A percentile compares a stretch with the other conserved stretches of the same genome.
Evolutionary conservation across 2,888 invertebrate species (phyloP).

Genomic region (Pecten maximus): DNA sequence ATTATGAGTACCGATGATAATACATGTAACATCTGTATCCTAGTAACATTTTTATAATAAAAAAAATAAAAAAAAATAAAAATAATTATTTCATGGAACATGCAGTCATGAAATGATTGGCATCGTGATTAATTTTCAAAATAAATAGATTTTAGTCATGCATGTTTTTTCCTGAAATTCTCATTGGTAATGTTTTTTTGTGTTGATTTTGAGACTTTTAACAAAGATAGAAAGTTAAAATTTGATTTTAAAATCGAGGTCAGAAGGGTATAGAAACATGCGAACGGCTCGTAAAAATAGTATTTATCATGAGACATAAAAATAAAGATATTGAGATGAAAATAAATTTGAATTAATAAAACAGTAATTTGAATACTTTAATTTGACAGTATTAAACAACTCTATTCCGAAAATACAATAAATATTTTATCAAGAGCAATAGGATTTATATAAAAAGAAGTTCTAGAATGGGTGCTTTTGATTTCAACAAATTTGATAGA

Average conservation of each 20-base stretch:
- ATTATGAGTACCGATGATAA: not conserved
- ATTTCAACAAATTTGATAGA: not conserved
- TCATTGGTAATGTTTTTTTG: too few species aligned
- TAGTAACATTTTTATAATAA: too few species aligned
- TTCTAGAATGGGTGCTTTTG: not conserved
- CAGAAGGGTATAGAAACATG: not conserved
- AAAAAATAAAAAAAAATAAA: too few species aligned
- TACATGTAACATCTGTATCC: too few species aligned
- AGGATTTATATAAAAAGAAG: not conserved
- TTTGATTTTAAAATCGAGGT: not conserved
- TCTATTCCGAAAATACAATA: not conserved
- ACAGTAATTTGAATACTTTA: not conserved
- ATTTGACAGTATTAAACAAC: not conserved
- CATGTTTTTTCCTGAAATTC: too few species aligned
- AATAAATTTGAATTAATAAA: not conserved
- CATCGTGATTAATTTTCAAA: too few species aligned
- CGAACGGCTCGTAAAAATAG: not conserved
- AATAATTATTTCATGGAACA: too few species aligned
- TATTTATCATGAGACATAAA: not conserved
- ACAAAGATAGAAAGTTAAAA: too few species aligned
- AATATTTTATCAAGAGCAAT: not conserved
- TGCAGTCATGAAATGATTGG: too few species aligned
- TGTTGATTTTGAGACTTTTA: too few species aligned
- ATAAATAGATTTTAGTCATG: too few species aligned
- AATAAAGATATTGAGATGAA: not conserved